Evolutionary conservation across 2,113 vertebrate genomes (phyloP), one percentile per base, ranked within the genome.

Genomic region (Arizona elegans): DNA sequence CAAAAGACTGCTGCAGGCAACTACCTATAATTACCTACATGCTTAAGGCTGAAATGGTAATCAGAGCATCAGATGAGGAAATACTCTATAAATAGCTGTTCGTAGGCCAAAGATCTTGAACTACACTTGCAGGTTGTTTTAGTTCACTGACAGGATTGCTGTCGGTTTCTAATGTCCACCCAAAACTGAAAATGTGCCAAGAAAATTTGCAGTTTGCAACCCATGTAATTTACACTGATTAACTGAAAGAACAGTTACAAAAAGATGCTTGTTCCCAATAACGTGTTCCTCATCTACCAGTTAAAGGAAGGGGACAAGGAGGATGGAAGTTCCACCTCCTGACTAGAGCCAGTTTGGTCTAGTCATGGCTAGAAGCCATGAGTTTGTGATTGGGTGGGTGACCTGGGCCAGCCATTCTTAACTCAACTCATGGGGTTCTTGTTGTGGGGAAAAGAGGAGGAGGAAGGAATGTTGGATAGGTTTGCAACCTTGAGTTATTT

Each of bases 11-110:
- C 91, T 87, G n/a, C 17, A 88, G 91, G 91, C 50, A 55, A 38
- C 59, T 88, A 88, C 86, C 86, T 92, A 38, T 88, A 88, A 92
- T 88, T 92, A 87, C 91, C 47, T 65, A 26, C 38, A 65, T 24
- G 56, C 58, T 88, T 88, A 24, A 13, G n/a, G 86, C 86, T 92
- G 62, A 33, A 55, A 54, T 65, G 24, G 52, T 54, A 75, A 92
- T 65, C 86, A 43, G 26, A 17, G n/a, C 21, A 47, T n/a, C 29
- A 92, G 52, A 89, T 92, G 87, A 89, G 88, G 55, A 86, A 90
- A 90, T 59, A 33, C 47, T 86, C 88, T 52, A 92, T 52, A 89
- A 92, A 89, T 89, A 92, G 87, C 52, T 26, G 50, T 2, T 92
- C 59, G 33, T 50, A 62, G 26, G 86, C 86, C 70, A 92, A 43